A percentile compares a stretch with the other conserved stretches of the same genome.
phyloP scores from a whole-genome alignment of 2,113 vertebrate genomes.

The Chaenogobius annularis region DNA sequence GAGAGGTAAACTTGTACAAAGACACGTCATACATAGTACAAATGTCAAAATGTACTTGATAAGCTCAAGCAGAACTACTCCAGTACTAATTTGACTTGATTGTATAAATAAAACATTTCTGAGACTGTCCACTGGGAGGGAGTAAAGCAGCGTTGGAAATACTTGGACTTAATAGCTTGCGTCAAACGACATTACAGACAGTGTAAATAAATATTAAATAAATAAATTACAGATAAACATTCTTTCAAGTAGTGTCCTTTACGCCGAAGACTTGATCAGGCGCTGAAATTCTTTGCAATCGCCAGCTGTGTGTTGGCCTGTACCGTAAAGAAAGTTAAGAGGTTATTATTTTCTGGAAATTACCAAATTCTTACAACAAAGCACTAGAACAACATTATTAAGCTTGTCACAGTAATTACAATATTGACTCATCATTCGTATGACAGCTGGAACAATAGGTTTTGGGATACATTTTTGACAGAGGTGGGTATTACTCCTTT shows the following conservation, averaged over 20 bases:
- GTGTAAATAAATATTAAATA: constrained; percentile 71
- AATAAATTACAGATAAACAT: constrained; percentile 49
- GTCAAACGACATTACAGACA: constrained; percentile 10
- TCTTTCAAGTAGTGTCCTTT: constrained; percentile 69
- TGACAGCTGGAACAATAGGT: no score
- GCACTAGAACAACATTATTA: neutral
- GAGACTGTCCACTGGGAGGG: constrained; percentile 54
- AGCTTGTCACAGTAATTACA: no score
- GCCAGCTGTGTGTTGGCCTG: constrained; percentile 28
- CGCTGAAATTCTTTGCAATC: constrained; percentile 10
- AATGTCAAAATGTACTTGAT: constrained; percentile 16
- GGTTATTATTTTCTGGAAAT: neutral
- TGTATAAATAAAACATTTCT: neutral
- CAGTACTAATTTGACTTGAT: constrained; percentile 41
- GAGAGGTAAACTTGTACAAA: constrained; percentile 2
- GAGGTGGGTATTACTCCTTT: no score
- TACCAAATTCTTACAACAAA: neutral
- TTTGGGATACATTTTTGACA: no score
- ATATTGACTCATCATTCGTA: no score
- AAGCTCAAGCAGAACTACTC: constrained; percentile 61
- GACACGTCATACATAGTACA: constrained; percentile 49
- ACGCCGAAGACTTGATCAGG: constrained; percentile 20
- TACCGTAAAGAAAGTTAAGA: neutral
- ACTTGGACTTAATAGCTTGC: constrained; percentile 8
- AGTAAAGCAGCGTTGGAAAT: constrained; percentile 46